Conservation (phyloP, 1,140 invertebrate species). For the Sycophila sp. region DNA sequence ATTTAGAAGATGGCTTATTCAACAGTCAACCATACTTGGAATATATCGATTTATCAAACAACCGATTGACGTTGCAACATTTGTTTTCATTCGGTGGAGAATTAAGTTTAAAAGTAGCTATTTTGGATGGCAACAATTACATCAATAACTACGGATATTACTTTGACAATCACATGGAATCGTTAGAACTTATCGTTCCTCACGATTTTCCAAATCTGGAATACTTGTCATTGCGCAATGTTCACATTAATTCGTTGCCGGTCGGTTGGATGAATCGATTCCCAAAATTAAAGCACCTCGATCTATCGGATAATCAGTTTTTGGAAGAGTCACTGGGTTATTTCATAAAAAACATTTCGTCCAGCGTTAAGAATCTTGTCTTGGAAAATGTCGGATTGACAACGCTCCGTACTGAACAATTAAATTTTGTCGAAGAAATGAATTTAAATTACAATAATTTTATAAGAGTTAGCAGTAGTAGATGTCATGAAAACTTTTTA, state of each 20-base stretch:
- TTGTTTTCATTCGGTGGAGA: constrained; percentile 8
- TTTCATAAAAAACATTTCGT: not conserved
- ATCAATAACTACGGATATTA: not conserved
- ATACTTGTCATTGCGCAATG: constrained; percentile 23
- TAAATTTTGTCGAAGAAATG: not conserved
- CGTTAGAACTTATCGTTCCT: not conserved
- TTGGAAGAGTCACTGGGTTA: not conserved
- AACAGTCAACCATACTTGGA: constrained; percentile 1
- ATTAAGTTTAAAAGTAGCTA: constrained; percentile 15
- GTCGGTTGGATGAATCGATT: not conserved
- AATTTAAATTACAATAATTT: constrained; percentile 25
- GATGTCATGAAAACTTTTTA: not conserved
- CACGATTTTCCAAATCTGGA: not conserved
- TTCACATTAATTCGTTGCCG: not conserved
- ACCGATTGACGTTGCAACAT: not conserved
- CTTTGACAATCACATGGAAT: not conserved
- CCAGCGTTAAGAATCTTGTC: not conserved
- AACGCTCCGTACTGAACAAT: not conserved
- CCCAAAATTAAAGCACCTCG: constrained; percentile 13
- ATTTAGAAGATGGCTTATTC: not conserved
- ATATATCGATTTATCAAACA: constrained; percentile 31
- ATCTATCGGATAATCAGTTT: constrained; percentile 26
- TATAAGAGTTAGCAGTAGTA: not conserved
- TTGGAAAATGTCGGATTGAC: constrained; percentile 7
- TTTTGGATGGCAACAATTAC: constrained; percentile 7